These are phyloP conservation scores for Coecobrya sp. DNA, from an alignment of 2,888 invertebrate species.

Conservation along the genomic window DNA sequence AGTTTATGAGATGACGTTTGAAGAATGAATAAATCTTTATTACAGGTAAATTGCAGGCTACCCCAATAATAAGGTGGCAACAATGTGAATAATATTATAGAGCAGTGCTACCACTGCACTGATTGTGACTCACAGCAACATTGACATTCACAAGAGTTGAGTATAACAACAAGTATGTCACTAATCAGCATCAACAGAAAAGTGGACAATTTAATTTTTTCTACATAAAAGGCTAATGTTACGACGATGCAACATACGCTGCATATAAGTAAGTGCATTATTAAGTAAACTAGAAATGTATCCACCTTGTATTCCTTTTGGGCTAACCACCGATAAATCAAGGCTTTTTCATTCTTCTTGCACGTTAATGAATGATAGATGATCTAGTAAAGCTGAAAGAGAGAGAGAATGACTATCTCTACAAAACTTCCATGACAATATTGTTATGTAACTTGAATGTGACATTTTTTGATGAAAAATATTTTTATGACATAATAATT, in stretches of 20 bases:
- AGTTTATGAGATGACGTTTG: background rate
- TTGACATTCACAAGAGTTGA: constrained; percentile 37
- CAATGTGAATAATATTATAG: background rate
- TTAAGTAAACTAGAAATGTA: constrained; percentile 27
- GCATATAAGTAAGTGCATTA: background rate
- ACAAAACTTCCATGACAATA: too few species aligned
- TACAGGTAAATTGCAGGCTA: background rate
- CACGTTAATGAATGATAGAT: background rate
- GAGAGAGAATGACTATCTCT: too few species aligned
- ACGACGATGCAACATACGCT: background rate
- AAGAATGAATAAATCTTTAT: background rate
- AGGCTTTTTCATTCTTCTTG: constrained; percentile 52
- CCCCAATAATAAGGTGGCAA: background rate
- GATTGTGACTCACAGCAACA: constrained; percentile 3
- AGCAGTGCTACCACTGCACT: background rate
- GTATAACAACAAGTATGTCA: background rate
- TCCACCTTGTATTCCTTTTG: constrained; percentile 2
- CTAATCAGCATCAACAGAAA: background rate
- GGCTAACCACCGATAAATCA: constrained; percentile 66
- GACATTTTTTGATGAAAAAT: too few species aligned
- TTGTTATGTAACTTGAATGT: too few species aligned
- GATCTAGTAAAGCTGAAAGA: too few species aligned
- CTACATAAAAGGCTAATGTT: background rate
- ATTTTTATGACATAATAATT: too few species aligned
- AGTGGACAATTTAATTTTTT: background rate